Percentiles rank a stretch among this genome's conserved stretches.
Conservation (phyloP, 2,888 invertebrate species). For the Dryobota labecula region DNA sequence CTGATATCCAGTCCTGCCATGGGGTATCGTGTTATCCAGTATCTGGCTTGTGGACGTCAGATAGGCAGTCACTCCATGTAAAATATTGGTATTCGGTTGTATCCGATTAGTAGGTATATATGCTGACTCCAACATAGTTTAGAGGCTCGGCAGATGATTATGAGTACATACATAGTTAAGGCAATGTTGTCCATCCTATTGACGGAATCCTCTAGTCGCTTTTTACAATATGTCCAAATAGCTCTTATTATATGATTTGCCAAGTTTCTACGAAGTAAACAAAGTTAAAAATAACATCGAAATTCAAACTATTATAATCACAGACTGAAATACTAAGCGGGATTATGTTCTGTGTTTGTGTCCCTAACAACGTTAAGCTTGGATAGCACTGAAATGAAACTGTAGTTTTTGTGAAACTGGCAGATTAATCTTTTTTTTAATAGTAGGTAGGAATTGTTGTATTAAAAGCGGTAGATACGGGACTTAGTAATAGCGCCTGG, state of each 20-base stretch:
- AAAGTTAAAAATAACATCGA: constrained; percentile 11
- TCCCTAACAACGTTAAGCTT: constrained; percentile 46
- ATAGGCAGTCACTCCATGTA: neutral
- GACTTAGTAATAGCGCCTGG: no score
- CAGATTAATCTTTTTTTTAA: neutral
- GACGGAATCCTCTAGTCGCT: neutral
- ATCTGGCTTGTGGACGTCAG: neutral
- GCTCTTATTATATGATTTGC: neutral
- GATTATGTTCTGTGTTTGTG: constrained; percentile 35
- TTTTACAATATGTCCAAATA: neutral
- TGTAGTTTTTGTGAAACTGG: constrained; percentile 24
- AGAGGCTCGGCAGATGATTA: neutral
- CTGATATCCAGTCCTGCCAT: neutral
- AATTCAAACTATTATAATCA: constrained; percentile 14
- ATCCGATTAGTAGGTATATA: neutral
- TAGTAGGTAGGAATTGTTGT: no score
- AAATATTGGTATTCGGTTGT: neutral
- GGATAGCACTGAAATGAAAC: constrained; percentile 1
- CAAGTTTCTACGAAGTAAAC: constrained; percentile 13
- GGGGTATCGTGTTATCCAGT: neutral
- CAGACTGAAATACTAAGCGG: constrained; percentile 35
- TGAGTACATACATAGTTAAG: neutral
- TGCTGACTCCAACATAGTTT: neutral
- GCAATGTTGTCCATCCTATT: neutral
- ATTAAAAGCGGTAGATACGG: no score